Evolutionary conservation across 1,140 invertebrate species (phyloP).

Genomic region (Meteorus sp.): DNA sequence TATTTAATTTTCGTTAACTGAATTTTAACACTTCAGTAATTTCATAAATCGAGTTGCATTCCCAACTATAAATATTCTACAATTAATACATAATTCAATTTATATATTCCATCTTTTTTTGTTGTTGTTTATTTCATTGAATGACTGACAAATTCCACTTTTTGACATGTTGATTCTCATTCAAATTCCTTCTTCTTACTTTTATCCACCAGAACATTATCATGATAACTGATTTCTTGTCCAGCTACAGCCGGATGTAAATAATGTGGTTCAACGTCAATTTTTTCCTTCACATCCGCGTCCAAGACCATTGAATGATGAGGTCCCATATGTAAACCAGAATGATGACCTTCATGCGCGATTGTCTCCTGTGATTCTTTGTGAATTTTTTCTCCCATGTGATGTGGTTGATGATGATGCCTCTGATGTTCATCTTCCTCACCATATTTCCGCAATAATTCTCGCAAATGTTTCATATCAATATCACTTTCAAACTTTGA

Average conservation of each 20-base stretch:
- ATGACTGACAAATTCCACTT: too few relatives aligned
- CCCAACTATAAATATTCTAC: neutral
- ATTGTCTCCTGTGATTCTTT: slow-evolving; percentile 34
- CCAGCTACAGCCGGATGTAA: slow-evolving; percentile 59
- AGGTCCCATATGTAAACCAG: slow-evolving; percentile 46
- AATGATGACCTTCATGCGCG: slow-evolving; percentile 30
- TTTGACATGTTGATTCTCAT: too few relatives aligned
- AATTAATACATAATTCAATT: neutral
- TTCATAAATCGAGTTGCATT: neutral
- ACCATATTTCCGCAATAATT: slow-evolving; percentile 45
- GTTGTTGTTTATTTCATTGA: neutral
- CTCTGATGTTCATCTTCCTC: slow-evolving; percentile 34
- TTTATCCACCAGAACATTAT: slow-evolving; percentile 50
- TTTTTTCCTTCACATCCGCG: slow-evolving; percentile 54
- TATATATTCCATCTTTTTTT: neutral
- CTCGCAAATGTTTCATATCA: slow-evolving; percentile 46
- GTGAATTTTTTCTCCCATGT: slow-evolving; percentile 36
- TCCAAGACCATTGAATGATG: slow-evolving; percentile 55
- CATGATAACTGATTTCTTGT: slow-evolving; percentile 60
- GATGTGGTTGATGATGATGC: slow-evolving; percentile 36
- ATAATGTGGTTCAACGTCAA: slow-evolving; percentile 60
- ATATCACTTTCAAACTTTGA: slow-evolving; percentile 45
- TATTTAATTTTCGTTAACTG: too few relatives aligned
- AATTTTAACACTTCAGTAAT: neutral
- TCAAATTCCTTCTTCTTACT: slow-evolving; percentile 52